phyloP scores from a whole-genome alignment of 1,140 invertebrate genomes.

The Nasonia longicornis region DNA sequence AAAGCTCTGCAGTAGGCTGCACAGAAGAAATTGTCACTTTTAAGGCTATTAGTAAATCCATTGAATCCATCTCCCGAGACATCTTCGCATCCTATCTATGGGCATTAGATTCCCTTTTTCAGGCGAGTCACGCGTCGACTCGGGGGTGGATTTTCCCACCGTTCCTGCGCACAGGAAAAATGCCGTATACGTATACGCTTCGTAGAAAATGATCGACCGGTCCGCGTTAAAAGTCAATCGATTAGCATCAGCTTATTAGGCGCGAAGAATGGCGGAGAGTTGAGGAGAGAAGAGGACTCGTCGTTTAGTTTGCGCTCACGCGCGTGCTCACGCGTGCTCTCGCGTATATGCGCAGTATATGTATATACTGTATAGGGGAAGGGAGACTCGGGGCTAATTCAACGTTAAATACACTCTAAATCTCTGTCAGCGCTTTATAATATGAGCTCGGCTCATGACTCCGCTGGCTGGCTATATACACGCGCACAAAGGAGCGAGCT shows the following conservation, averaged over 20 bases:
- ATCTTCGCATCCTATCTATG: background rate
- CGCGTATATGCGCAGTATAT: too few relatives aligned
- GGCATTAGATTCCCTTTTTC: background rate
- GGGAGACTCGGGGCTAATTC: slow-evolving; percentile 55
- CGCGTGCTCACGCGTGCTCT: background rate
- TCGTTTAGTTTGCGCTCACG: too few relatives aligned
- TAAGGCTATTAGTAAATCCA: background rate
- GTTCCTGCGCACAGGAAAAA: background rate
- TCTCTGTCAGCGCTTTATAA: slow-evolving; percentile 55
- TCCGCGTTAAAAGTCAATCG: slow-evolving; percentile 55
- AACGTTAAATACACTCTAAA: slow-evolving; percentile 62
- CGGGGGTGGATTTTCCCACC: slow-evolving; percentile 42
- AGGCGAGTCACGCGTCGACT: slow-evolving; percentile 26
- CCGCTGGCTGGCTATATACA: background rate
- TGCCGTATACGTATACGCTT: background rate
- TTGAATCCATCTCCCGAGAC: background rate
- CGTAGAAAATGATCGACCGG: background rate
- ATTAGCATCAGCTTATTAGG: slow-evolving; percentile 62
- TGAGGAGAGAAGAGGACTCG: background rate
- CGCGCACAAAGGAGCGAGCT: slow-evolving; percentile 20
- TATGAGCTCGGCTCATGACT: slow-evolving; percentile 9
- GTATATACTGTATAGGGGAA: background rate
- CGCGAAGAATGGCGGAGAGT: slow-evolving; percentile 49
- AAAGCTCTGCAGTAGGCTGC: background rate
- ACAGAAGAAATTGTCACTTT: background rate